Evolutionary conservation across 2,888 invertebrate species (phyloP).

Genomic region (Noctua fimbriata): DNA sequence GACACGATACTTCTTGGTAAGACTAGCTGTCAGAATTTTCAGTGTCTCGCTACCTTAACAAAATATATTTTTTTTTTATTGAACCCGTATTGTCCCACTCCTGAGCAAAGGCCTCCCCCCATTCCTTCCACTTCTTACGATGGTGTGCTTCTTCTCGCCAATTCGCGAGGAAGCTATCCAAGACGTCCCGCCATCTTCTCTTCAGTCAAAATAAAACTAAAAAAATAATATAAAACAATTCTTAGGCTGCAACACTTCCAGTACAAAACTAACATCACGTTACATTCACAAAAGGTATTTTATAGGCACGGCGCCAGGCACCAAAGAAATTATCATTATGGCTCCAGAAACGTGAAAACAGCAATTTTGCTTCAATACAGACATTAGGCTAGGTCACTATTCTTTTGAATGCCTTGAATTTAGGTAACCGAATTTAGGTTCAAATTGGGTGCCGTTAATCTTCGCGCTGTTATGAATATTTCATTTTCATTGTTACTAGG

Average conservation of each 20-base stretch:
- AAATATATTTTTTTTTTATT: no score
- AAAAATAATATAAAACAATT: not conserved
- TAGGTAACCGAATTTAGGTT: constrained; percentile 32
- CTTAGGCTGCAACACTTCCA: constrained; percentile 31
- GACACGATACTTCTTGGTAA: not conserved
- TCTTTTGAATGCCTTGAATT: constrained; percentile 39
- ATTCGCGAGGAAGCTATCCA: no score
- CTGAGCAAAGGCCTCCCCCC: no score
- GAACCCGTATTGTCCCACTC: no score
- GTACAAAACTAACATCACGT: constrained; percentile 10
- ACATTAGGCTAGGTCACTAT: constrained; percentile 40
- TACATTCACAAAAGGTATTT: constrained; percentile 52
- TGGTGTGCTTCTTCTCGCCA: no score
- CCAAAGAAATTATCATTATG: constrained; percentile 58
- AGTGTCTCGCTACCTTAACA: not conserved
- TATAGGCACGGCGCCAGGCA: constrained; percentile 58
- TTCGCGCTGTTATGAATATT: constrained; percentile 29
- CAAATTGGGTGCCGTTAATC: constrained; percentile 40
- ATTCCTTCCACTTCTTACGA: no score
- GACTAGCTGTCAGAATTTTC: not conserved
- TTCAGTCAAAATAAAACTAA: no score
- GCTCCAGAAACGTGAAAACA: constrained; percentile 41
- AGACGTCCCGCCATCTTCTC: no score
- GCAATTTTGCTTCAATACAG: constrained; percentile 56
- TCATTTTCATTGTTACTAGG: constrained; percentile 24